A percentile compares a stretch with the other conserved stretches of the same genome.
Evolutionary conservation across 2,113 vertebrate species (phyloP).

Genomic region (Dolichallabes microphthalmus): DNA sequence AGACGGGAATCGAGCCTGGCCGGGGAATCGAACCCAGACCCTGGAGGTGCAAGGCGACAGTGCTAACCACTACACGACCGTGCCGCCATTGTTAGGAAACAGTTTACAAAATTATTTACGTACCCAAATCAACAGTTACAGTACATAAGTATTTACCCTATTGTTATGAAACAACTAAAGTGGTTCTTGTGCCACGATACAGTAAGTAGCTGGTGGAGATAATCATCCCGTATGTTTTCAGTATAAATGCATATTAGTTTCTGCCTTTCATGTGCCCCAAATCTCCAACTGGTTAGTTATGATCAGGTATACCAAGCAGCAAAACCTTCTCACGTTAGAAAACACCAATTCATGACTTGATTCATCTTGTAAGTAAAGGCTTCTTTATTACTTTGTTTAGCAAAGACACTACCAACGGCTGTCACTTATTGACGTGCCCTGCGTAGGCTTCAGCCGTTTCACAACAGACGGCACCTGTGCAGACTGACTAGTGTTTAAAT

Average conservation of each 20-base stretch:
- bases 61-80: too few species aligned
- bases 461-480: neutral
- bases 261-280: neutral
- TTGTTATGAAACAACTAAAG: too few species aligned
- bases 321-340: neutral
- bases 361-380: neutral
- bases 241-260: neutral
- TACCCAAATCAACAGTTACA: too few species aligned
- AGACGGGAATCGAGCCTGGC: too few species aligned
- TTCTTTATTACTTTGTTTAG: neutral
- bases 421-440: neutral
- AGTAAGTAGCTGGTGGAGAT: too few species aligned
- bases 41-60: too few species aligned
- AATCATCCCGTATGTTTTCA: too few species aligned
- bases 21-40: too few species aligned
- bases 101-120: too few species aligned
- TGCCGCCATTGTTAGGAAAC: too few species aligned
- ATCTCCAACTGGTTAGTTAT: neutral
- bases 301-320: neutral
- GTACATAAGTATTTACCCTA: too few species aligned
- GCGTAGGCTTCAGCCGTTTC: neutral
- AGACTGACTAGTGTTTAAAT: neutral
- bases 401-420: neutral
- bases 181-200: too few species aligned
- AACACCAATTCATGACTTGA: neutral